Base-by-base conservation (phyloP, 2,797 vertebrate species). In the Parambassis ranga region DNA sequence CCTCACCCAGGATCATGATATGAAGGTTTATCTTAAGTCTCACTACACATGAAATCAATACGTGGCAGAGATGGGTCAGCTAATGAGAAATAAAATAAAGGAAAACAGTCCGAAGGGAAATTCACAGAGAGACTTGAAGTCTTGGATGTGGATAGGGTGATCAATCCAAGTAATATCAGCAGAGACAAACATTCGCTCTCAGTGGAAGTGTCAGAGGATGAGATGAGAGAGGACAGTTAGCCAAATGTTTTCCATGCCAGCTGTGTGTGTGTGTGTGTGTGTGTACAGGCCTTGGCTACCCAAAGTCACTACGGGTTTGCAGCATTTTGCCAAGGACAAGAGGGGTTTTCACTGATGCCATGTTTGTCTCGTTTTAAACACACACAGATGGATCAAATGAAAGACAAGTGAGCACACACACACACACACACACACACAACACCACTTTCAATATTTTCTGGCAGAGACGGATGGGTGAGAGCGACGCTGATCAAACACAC, bases 301-400 rank as follows among this genome's bases (percentile, higher is more conserved):
- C 32, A 27, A 53, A 71, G 64, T 82, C 84, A 73, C 74, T n/a
- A 19, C 1, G 69, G 79, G 50, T 76, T 85, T 79, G 13, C 37
- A 59, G 52, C 50, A 1, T 43, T 79, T 79, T 83, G 77, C 84
- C 81, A 79, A 61, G 70, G 77, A 74, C 77, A 79, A 77, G 73
- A 41, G 69, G 57, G 72, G 60, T 47, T 80, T 77, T 51, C 60
- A 43, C n/a, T 53, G 79, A 76, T 75, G 81, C 70, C 63, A 52
- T 77, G 71, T 77, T 84, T 81, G 66, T 75, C 67, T 78, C 62
- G 47, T 70, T 78, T 62, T 56, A 51, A 68, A 71, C 59, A 64
- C 69, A 77, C 63, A 65, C 77, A 50, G 64, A 57, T 11, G 36
- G 75, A 84, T 82, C 71, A 83, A 77, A 75, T 76, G 58, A 71